A percentile compares a stretch with the other conserved stretches of the same genome.
These are phyloP conservation scores for Acromyrmex echinatior DNA, from an alignment of 1,140 invertebrate genomes.

Conservation along the genomic window DNA sequence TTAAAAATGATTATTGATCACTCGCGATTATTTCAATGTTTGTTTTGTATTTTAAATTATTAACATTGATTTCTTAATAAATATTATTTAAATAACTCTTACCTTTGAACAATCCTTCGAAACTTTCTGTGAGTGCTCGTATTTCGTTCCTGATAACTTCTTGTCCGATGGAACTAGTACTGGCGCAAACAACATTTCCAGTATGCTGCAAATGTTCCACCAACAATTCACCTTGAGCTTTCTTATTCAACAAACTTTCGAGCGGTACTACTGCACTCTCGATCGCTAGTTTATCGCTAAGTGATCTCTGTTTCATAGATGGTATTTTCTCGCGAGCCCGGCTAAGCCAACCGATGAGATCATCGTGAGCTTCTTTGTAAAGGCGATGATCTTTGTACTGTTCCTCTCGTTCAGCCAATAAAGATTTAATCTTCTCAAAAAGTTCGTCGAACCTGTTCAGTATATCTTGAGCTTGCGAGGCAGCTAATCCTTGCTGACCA, in stretches of 20 bases:
- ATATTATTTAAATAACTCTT: conserved; percentile 53
- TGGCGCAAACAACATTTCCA: conserved; percentile 94
- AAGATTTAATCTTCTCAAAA: conserved; percentile 87
- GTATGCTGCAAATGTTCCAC: conserved; percentile 95
- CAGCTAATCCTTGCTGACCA: conserved; percentile 93
- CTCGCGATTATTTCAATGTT: neutral
- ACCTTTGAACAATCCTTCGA: conserved; percentile 93
- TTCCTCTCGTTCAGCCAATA: conserved; percentile 93
- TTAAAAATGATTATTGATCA: neutral
- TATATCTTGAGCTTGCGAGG: conserved; percentile 94
- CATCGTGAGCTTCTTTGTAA: conserved; percentile 96
- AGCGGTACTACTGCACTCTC: conserved; percentile 95
- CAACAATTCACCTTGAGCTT: conserved; percentile 95
- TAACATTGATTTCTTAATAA: neutral
- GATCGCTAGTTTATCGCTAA: conserved; percentile 95
- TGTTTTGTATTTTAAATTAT: neutral
- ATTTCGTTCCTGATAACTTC: conserved; percentile 94
- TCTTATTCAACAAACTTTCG: conserved; percentile 94
- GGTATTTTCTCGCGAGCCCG: conserved; percentile 96
- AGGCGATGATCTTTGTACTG: conserved; percentile 95
- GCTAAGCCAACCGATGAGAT: conserved; percentile 94
- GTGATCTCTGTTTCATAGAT: conserved; percentile 93
- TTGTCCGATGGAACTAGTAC: conserved; percentile 93
- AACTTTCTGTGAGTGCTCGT: conserved; percentile 93
- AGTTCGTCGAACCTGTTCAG: conserved; percentile 88